phyloP scores from a whole-genome alignment of 2,888 invertebrate species.

The Axea sp. region DNA sequence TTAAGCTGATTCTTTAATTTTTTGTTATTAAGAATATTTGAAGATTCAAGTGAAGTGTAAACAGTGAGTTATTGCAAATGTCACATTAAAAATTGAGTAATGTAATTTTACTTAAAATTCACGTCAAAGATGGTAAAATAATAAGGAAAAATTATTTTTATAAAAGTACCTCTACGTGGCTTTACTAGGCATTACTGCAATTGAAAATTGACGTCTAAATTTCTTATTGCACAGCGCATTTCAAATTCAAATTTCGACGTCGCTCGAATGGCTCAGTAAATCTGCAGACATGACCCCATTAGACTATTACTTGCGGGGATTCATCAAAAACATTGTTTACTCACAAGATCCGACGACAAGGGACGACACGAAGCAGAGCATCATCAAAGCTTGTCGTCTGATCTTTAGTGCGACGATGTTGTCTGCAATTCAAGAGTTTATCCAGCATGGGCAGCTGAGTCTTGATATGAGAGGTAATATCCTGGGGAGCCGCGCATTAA shows the following conservation, averaged over 20 bases:
- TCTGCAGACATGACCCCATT: constrained; percentile 43
- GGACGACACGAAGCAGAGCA: constrained; percentile 32
- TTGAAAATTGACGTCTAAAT: neutral
- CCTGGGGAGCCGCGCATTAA: constrained; percentile 34
- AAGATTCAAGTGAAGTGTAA: too few species aligned
- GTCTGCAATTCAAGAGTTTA: constrained; percentile 44
- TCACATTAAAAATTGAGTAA: too few species aligned
- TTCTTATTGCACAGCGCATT: constrained; percentile 4
- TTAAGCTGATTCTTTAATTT: too few species aligned
- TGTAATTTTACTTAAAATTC: too few species aligned
- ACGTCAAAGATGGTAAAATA: too few species aligned
- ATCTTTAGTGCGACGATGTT: constrained; percentile 41
- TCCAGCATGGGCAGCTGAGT: constrained; percentile 45
- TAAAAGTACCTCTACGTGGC: too few species aligned
- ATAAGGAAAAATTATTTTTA: too few species aligned
- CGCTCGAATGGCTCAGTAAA: constrained; percentile 8
- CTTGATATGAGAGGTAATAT: constrained; percentile 40
- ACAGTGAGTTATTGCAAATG: too few species aligned
- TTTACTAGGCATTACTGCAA: too few species aligned
- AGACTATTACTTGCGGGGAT: constrained; percentile 47
- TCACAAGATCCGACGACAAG: constrained; percentile 48
- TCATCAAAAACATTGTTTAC: constrained; percentile 52
- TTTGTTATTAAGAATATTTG: too few species aligned
- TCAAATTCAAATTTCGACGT: constrained; percentile 27
- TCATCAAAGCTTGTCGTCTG: constrained; percentile 52